These are phyloP conservation scores for Trogon melanurus DNA, from an alignment of 2,113 vertebrate species.

Conservation along the genomic window DNA sequence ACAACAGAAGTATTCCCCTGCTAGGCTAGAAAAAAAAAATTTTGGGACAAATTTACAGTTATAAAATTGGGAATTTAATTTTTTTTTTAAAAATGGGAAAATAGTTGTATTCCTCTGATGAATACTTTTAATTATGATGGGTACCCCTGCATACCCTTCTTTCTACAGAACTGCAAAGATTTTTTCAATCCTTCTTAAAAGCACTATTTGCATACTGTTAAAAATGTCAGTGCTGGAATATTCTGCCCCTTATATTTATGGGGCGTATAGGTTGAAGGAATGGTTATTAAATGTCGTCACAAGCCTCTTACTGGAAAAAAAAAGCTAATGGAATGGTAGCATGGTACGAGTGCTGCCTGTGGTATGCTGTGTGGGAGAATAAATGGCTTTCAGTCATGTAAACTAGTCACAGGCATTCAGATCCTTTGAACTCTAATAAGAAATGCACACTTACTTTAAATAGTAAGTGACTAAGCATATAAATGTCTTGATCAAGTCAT, in stretches of 20 bases:
- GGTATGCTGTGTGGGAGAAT: background rate
- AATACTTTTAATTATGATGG: background rate
- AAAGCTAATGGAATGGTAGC: background rate
- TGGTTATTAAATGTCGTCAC: background rate
- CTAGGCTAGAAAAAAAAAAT: background rate
- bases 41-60: background rate
- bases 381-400: conserved; percentile 42
- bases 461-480: conserved; percentile 31
- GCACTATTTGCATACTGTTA: background rate
- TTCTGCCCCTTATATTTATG: background rate
- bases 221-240: background rate
- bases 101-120: background rate
- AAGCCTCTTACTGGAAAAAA: background rate
- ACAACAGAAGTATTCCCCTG: background rate
- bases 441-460: conserved; percentile 41
- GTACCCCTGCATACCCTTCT: background rate
- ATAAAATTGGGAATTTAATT: background rate
- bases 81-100: background rate
- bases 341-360: background rate
- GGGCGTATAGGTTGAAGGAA: background rate
- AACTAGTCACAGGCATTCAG: conserved; percentile 6
- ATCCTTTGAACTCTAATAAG: conserved; percentile 41
- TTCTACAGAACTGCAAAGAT: background rate
- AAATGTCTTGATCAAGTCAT: conserved; percentile 20
- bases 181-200: background rate